Evolutionary conservation across 2,113 vertebrate genomes (phyloP).

Genomic region (Calonectris borealis): DNA sequence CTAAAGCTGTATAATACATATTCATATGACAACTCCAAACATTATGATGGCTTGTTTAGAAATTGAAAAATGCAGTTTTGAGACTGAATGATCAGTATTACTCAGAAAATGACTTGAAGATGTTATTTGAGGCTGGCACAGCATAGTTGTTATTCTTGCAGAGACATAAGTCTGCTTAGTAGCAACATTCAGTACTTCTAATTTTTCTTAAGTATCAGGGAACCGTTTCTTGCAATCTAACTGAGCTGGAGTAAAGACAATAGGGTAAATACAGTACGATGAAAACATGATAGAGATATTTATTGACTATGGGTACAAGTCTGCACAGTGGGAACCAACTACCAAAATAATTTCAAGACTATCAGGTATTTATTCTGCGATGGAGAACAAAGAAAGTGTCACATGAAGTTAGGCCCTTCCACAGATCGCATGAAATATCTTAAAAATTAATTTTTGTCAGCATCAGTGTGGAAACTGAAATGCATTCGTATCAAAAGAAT

Average conservation of each 20-base stretch:
- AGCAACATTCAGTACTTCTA: background rate
- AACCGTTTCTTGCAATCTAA: background rate
- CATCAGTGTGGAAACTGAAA: background rate
- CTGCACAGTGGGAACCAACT: background rate
- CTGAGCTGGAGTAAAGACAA: background rate
- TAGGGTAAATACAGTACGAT: background rate
- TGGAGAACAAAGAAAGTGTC: background rate
- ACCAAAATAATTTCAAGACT: background rate
- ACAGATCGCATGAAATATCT: background rate
- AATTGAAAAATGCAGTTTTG: constrained; percentile 9
- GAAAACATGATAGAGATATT: background rate
- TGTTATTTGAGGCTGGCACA: background rate
- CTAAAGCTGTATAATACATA: background rate
- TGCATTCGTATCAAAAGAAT: background rate
- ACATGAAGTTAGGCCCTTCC: background rate
- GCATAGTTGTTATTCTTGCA: background rate
- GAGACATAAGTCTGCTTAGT: background rate
- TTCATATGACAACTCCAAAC: background rate
- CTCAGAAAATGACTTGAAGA: background rate
- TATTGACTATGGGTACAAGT: background rate
- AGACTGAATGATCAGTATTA: background rate
- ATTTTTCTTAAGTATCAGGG: background rate
- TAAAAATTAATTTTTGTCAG: background rate
- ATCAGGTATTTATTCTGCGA: background rate
- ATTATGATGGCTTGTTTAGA: constrained; percentile 3